Evolutionary conservation across 2,797 vertebrate species (phyloP).

Genomic region (Syngnathus acus): DNA sequence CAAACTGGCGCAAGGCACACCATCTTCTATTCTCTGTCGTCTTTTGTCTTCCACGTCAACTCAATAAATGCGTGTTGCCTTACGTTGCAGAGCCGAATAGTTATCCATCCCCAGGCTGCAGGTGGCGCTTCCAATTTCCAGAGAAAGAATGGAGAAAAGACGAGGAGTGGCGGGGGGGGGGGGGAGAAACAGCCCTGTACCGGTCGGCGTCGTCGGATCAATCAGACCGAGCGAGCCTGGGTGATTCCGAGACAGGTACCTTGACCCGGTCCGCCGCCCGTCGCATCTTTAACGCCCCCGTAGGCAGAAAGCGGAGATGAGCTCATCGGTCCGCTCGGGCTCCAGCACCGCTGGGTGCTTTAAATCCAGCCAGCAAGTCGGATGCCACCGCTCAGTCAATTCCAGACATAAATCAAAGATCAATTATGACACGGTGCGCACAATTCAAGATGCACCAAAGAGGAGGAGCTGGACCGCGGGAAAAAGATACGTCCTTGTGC

Average conservation of each 20-base stretch:
- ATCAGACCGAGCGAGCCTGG: slow-evolving; percentile 48
- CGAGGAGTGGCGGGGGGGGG: background rate
- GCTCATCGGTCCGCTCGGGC: slow-evolving; percentile 9
- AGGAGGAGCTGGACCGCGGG: background rate
- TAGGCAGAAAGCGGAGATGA: slow-evolving; percentile 19
- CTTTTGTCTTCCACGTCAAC: background rate
- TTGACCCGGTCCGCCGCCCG: slow-evolving; percentile 37
- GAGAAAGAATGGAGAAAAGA: background rate
- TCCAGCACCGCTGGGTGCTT: slow-evolving; percentile 6
- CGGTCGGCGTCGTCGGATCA: slow-evolving; percentile 36
- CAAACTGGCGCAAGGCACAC: too few species aligned
- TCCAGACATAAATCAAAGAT: background rate
- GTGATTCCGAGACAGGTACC: slow-evolving; percentile 38
- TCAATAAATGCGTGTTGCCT: slow-evolving; percentile 49
- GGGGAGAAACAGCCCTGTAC: slow-evolving; percentile 7
- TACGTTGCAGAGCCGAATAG: slow-evolving; percentile 79
- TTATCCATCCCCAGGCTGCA: slow-evolving; percentile 76
- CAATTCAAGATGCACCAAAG: background rate
- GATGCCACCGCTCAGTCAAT: slow-evolving; percentile 8
- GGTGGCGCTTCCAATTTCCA: slow-evolving; percentile 30
- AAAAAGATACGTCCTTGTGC: too few species aligned
- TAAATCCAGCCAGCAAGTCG: slow-evolving; percentile 36
- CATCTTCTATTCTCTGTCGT: background rate
- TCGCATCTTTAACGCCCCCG: slow-evolving; percentile 45
- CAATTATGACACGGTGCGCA: background rate